A percentile compares a stretch with the other conserved stretches of the same genome.
These are phyloP conservation scores for Invenusta paracnida DNA, from an alignment of 2,888 invertebrate species.

Conservation along the genomic window DNA sequence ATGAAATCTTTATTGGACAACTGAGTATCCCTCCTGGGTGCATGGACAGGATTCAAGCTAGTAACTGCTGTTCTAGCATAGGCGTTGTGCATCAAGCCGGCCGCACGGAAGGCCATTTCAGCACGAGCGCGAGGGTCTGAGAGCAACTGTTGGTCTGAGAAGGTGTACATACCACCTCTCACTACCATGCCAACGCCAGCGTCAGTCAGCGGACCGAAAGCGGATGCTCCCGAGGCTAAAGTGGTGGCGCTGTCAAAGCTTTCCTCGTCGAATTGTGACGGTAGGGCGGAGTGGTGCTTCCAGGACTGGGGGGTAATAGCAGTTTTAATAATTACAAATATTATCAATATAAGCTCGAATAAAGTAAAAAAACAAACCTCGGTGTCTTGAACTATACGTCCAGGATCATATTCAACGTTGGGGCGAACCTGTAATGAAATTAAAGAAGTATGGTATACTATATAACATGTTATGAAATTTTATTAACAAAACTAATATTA, in stretches of 20 bases:
- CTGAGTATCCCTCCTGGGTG: background rate
- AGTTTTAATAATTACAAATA: no score
- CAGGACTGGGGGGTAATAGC: background rate
- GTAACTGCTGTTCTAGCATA: background rate
- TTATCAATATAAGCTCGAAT: no score
- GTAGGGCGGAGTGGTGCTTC: background rate
- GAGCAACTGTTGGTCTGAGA: background rate
- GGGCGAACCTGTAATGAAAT: background rate
- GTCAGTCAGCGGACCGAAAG: background rate
- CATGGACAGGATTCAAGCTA: background rate
- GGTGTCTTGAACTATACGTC: background rate
- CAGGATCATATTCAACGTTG: background rate
- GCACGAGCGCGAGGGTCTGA: background rate
- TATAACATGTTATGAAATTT: background rate
- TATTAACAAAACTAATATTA: background rate
- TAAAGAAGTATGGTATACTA: background rate
- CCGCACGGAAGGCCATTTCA: background rate
- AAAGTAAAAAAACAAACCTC: no score
- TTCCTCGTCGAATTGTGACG: background rate
- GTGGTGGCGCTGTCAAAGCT: background rate
- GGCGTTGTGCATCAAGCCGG: background rate
- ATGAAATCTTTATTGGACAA: background rate
- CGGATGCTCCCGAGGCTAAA: background rate
- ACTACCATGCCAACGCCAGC: background rate
- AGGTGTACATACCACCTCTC: background rate